These are phyloP conservation scores for Drosophila bifasciata DNA, from an alignment of 1,140 invertebrate species.

Conservation along the genomic window DNA sequence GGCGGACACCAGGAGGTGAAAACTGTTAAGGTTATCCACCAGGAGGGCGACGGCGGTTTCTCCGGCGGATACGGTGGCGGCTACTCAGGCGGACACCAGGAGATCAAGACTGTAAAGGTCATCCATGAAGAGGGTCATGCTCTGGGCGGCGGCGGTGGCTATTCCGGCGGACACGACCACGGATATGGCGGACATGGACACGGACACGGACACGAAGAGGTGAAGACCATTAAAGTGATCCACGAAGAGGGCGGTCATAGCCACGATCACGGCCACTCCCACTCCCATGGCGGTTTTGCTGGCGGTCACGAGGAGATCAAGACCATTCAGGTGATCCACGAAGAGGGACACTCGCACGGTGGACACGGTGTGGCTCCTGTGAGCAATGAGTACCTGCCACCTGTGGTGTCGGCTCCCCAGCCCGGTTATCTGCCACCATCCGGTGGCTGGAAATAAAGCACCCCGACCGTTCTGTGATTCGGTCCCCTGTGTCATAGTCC, in stretches of 20 bases:
- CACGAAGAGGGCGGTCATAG: conserved; percentile 63
- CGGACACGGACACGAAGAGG: conserved; percentile 53
- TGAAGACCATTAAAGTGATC: conserved; percentile 76
- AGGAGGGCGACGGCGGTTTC: conserved; percentile 40
- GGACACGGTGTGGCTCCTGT: conserved; percentile 29
- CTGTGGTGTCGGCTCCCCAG: conserved; percentile 49
- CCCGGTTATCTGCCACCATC: conserved; percentile 67
- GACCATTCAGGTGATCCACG: conserved; percentile 73
- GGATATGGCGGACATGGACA: conserved; percentile 43
- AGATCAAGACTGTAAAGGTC: conserved; percentile 62
- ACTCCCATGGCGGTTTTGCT: conserved; percentile 31
- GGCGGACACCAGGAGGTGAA: conserved; percentile 62
- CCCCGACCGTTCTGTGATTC: conserved; percentile 51
- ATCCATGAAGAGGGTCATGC: conserved; percentile 54
- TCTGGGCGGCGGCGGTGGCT: conserved; percentile 46
- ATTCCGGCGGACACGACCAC: conserved; percentile 42
- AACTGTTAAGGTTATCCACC: conserved; percentile 67
- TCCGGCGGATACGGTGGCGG: conserved; percentile 31
- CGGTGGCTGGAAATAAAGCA: conserved; percentile 65
- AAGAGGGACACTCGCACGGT: conserved; percentile 45
- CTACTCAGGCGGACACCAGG: conserved; percentile 40
- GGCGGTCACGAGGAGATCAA: conserved; percentile 54
- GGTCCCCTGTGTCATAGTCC: conserved; percentile 43
- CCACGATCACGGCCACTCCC: conserved; percentile 31
- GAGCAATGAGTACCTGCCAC: conserved; percentile 57